Percentiles rank a stretch among this genome's conserved stretches.
Conservation (phyloP, 2,888 invertebrate species). For the Leptodirus hochenwartii region DNA sequence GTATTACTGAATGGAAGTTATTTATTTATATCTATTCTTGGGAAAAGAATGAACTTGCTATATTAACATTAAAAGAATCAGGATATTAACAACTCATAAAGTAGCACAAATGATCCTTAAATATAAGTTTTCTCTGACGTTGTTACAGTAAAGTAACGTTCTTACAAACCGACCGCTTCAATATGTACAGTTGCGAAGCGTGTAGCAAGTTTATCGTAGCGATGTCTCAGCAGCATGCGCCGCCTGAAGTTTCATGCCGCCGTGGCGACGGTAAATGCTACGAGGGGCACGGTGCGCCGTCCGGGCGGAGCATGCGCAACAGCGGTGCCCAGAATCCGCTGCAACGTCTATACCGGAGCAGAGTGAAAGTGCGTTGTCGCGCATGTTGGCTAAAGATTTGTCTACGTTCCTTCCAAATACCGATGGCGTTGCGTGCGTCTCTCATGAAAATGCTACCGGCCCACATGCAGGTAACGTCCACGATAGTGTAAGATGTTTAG, state of each 20-base stretch:
- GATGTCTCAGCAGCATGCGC: conserved; percentile 58
- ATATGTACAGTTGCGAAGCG: conserved; percentile 68
- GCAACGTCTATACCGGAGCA: conserved; percentile 48
- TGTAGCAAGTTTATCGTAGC: conserved; percentile 77
- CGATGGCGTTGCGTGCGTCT: conserved; percentile 44
- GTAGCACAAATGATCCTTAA: too few species aligned
- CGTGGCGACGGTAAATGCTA: conserved; percentile 45
- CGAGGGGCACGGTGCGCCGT: conserved; percentile 51
- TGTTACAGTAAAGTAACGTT: too few species aligned
- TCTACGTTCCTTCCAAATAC: conserved; percentile 60
- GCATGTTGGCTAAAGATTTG: conserved; percentile 82
- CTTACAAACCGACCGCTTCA: too few species aligned
- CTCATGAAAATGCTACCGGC: conserved; percentile 51
- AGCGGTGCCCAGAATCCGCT: too few species aligned
- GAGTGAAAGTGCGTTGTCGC: conserved; percentile 52
- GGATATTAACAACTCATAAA: too few species aligned
- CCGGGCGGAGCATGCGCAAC: conserved; percentile 49
- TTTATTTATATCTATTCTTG: too few species aligned
- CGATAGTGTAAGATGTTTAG: conserved; percentile 8
- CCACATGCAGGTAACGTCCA: conserved; percentile 42
- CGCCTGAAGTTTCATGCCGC: too few species aligned
- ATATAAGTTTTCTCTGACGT: too few species aligned
- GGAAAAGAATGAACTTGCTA: too few species aligned
- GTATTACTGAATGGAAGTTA: too few species aligned
- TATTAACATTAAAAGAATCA: too few species aligned